Percentiles rank a stretch among this genome's conserved stretches.
Evolutionary conservation across 30 jellyfish, hydroid and myxozoan species (phyloP).

Genomic region (Mastigias papua): DNA sequence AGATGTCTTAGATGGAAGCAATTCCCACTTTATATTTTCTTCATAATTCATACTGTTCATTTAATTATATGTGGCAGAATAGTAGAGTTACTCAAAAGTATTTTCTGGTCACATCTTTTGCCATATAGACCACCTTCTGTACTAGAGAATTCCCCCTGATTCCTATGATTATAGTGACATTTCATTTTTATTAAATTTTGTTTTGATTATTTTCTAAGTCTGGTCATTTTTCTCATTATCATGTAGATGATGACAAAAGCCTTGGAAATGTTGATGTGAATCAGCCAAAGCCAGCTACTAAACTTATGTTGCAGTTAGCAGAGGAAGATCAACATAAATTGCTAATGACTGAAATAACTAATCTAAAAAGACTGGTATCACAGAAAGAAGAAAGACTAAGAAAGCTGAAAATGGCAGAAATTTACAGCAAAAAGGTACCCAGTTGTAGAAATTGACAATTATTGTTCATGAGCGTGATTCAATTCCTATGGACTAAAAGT

Average conservation of each 20-base stretch:
- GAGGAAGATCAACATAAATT: slow-evolving; percentile 52
- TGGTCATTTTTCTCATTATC: neutral
- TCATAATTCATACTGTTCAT: too few relatives aligned
- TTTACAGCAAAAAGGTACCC: slow-evolving; percentile 55
- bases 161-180: too few relatives aligned
- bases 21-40: too few relatives aligned
- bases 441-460: neutral
- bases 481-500: too few relatives aligned
- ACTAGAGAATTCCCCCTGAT: too few relatives aligned
- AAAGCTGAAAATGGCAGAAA: slow-evolving; percentile 63
- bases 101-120: too few relatives aligned
- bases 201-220: too few relatives aligned
- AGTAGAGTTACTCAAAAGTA: too few relatives aligned
- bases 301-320: neutral
- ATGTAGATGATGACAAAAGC: neutral
- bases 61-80: too few relatives aligned
- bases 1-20: too few relatives aligned
- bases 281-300: neutral
- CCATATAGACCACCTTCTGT: too few relatives aligned
- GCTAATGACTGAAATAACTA: slow-evolving; percentile 19
- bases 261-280: neutral
- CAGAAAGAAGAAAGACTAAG: slow-evolving; percentile 44
- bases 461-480: neutral
- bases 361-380: slow-evolving; percentile 7
- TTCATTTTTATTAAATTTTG: too few relatives aligned